phyloP scores from a whole-genome alignment of 2,888 invertebrate genomes.

The Brachynemurus nebulosus region DNA sequence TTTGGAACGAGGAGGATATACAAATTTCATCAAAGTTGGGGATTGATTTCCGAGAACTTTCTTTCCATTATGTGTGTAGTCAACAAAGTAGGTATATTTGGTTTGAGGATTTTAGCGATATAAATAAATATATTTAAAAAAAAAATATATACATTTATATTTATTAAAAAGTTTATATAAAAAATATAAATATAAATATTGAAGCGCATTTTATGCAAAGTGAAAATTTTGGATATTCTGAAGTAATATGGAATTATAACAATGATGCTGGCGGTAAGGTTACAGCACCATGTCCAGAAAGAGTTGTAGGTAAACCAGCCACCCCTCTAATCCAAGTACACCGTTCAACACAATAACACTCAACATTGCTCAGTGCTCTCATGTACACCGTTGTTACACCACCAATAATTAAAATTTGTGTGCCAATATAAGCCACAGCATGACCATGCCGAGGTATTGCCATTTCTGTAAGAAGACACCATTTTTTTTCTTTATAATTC shows the following conservation, averaged over 20 bases:
- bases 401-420: constrained; percentile 48
- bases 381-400: constrained; percentile 51
- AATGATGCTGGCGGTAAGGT: constrained; percentile 32
- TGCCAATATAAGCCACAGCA: constrained; percentile 46
- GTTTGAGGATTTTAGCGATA: too few species aligned
- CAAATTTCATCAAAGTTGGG: too few species aligned
- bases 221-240: too few species aligned
- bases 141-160: constrained; percentile 18
- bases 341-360: constrained; percentile 49
- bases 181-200: not conserved
- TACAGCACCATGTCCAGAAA: constrained; percentile 42
- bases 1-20: too few species aligned
- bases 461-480: constrained; percentile 46
- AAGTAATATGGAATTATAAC: not conserved
- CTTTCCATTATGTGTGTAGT: too few species aligned
- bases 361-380: constrained; percentile 48
- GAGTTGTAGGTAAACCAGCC: constrained; percentile 42
- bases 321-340: constrained; percentile 45
- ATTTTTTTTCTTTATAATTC: constrained; percentile 39
- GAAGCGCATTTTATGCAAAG: not conserved
- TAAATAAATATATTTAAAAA: constrained; percentile 20
- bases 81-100: too few species aligned
- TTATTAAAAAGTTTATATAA: too few species aligned
- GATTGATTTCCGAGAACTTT: too few species aligned
- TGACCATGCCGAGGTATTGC: constrained; percentile 52